Conservation (phyloP, 2,113 vertebrate species). For the Pseudopipra pipra region DNA sequence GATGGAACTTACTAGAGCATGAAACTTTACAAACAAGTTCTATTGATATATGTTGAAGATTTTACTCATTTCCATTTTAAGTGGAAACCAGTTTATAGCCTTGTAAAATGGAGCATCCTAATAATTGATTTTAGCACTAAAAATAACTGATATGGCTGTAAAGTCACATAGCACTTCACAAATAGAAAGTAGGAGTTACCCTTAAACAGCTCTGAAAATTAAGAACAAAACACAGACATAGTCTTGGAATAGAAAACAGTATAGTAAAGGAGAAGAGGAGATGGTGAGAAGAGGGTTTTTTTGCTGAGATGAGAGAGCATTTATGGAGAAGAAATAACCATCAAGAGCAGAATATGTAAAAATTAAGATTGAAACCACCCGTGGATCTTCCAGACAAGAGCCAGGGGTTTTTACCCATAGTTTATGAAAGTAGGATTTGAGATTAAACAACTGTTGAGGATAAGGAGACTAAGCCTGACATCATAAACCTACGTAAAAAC, state of each 20-base stretch:
- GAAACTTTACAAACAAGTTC: constrained; percentile 43
- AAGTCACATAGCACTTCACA: neutral
- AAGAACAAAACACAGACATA: neutral
- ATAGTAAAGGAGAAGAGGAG: neutral
- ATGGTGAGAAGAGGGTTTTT: neutral
- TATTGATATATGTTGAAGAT: constrained; percentile 29
- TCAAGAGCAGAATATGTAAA: neutral
- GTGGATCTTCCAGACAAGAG: neutral
- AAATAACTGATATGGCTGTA: neutral
- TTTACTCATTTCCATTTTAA: constrained; percentile 60
- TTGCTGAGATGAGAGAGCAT: neutral
- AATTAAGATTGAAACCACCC: neutral
- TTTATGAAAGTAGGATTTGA: neutral
- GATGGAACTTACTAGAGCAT: constrained; percentile 29
- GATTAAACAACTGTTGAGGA: neutral
- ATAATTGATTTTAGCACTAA: constrained; percentile 32
- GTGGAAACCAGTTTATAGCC: constrained; percentile 42
- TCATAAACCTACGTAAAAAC: neutral
- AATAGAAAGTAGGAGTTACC: neutral
- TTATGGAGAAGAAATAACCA: neutral
- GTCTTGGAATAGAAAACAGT: neutral
- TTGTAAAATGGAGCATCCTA: constrained; percentile 33
- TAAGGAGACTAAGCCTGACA: neutral
- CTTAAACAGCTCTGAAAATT: neutral
- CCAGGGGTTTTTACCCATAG: neutral